Evolutionary conservation across 2,797 vertebrate genomes (phyloP).

Genomic region (Buceros bicornis): DNA sequence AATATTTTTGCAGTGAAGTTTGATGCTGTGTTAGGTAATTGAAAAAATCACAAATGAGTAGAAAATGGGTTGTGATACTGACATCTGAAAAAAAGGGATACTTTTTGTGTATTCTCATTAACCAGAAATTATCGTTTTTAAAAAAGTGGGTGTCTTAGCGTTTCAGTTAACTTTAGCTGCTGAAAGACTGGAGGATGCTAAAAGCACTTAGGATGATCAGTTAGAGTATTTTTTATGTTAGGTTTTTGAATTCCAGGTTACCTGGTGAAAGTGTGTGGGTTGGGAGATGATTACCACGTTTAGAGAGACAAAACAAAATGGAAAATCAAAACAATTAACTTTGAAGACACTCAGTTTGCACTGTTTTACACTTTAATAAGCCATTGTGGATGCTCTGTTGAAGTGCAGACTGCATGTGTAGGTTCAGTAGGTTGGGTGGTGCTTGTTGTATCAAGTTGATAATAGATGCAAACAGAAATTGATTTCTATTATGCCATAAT

Average conservation of each 20-base stretch:
- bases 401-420: background rate
- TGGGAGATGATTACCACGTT: background rate
- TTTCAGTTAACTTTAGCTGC: background rate
- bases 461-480: background rate
- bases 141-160: background rate
- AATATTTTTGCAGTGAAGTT: background rate
- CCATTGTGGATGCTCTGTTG: background rate
- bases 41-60: background rate
- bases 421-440: background rate
- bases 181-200: background rate
- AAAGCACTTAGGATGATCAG: background rate
- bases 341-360: background rate
- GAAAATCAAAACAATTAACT: background rate
- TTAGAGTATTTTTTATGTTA: background rate
- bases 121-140: background rate
- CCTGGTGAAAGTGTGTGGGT: background rate
- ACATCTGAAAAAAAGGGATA: accelerated
- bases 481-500: background rate
- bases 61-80: background rate
- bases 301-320: background rate
- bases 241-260: background rate
- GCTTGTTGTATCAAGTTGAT: background rate
- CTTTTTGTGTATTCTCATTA: background rate
- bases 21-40: background rate
- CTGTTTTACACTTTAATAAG: background rate